Evolutionary conservation across 2,113 vertebrate species (phyloP), one percentile per base, ranked within the genome.

Genomic region (Parotia lawesii): DNA sequence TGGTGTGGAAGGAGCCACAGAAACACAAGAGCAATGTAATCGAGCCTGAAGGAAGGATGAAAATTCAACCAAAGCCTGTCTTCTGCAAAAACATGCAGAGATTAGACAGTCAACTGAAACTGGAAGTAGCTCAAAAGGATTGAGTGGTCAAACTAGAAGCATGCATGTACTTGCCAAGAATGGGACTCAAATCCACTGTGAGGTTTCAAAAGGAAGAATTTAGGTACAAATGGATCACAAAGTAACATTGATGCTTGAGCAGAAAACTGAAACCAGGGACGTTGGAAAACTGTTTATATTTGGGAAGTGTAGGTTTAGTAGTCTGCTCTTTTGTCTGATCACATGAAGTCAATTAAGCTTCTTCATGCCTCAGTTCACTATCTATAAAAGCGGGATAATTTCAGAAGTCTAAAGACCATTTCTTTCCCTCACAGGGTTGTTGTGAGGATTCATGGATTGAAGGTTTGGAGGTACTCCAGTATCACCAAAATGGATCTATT

Each of bases 331-430:
- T 53, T 11, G 8, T 85, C 74, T 87, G 40, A 82, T 53, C 10
- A 13, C 40, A 22, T 72, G 61, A 89, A 91, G 61, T 65, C 61
- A 95, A 60, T 82, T 91, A 89, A 91, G n/a, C n/a, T 35, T 85
- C 50, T 89, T 87, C 70, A 82, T 51, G 69, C 31, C 48, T 91
- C 89, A 87, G 53, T 78, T 94, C 65, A 85, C 53, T 69, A 94
- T 40, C 54, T 75, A 62, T 57, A 93, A 89, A 85, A 83, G 10
- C 12, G 8, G n/a, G 21, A 70, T 82, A 57, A 94, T 76, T 87
- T 93, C 66, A 61, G 54, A 73, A 79, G 50, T 47, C 45, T 73
- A 70, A 29, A 85, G 50, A 75, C 19, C 1, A 0, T 35, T 61
- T 79, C 40, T 33, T 79, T 70, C 15, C 54, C 23, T 91, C 54